Evolutionary conservation across 2,888 invertebrate genomes (phyloP), one percentile per base, ranked within the genome.

Genomic region (Troides oblongomaculatus): DNA sequence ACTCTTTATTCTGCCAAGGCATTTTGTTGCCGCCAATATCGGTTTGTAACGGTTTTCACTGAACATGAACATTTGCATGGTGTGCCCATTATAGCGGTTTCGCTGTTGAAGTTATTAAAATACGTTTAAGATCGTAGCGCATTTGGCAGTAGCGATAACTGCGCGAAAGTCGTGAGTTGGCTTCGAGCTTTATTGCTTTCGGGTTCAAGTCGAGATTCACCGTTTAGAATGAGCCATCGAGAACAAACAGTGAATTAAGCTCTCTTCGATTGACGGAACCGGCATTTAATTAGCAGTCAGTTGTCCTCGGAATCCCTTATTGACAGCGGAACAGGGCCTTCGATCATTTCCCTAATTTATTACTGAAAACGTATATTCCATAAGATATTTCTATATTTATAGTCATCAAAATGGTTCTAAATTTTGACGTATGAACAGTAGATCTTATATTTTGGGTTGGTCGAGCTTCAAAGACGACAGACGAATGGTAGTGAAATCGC

Each of bases 91-190:
- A 89, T 82, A 80, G 84, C 81, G 81, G 86, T 86, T 80, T 71
- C 66, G 84, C 83, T 82, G 85, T 84, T 84, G 88, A 88, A 86
- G 86, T 89, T 90, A 90, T 90, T 91, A 89, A 90, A 90, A 90
- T 89, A 86, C 86, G 83, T 88, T 89, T 87, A 88, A 90, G 88
- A 89, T 90, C 82, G 85, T 77, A 84, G 83, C 79, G 87, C 82
- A 85, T 87, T 89, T 81, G 85, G 84, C 73, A 77, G 82, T 78
- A 81, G 83, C 85, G 89, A 90, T 91, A 90, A 90, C 87, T 84
- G 82, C 87, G 84, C 85, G 83, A 73, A 83, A 90, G 86, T 89
- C 89, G 90, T 89, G 89, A 88, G 87, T 81, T 84, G 76, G 87
- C 87, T 88, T 75, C 84, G 84, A 89, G 90, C 85, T 86, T 90